These are phyloP conservation scores for Protobothrops mucrosquamatus DNA, from an alignment of 2,113 vertebrate species.

Conservation along the genomic window DNA sequence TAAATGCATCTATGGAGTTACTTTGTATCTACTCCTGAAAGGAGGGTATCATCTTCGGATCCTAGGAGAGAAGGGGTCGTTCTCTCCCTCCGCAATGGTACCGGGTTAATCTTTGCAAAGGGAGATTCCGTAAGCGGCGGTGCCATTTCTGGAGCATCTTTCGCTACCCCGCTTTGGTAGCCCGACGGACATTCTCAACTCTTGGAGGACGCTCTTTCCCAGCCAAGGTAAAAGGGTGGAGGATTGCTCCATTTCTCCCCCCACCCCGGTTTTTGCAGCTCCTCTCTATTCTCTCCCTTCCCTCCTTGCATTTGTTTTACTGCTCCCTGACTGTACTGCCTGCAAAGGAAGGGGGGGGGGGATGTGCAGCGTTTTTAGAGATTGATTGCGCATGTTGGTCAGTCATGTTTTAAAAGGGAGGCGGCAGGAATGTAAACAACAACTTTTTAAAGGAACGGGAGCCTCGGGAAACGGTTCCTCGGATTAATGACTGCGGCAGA, in stretches of 20 bases:
- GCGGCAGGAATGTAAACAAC: slow-evolving; percentile 66
- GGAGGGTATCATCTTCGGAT: slow-evolving; percentile 34
- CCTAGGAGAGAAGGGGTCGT: slow-evolving; percentile 38
- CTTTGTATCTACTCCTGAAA: slow-evolving; percentile 66
- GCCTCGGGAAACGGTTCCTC: slow-evolving; percentile 55
- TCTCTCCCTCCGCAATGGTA: slow-evolving; percentile 63
- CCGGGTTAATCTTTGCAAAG: slow-evolving; percentile 67
- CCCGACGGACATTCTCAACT: slow-evolving; percentile 65
- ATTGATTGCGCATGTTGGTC: slow-evolving; percentile 75
- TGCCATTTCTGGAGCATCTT: slow-evolving; percentile 71
- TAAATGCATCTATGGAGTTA: slow-evolving; percentile 68
- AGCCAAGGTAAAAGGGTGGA: slow-evolving; percentile 67
- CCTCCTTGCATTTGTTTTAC: slow-evolving; percentile 38
- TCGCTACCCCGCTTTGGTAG: slow-evolving; percentile 59
- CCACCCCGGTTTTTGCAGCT: slow-evolving; percentile 25
- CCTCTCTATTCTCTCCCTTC: slow-evolving; percentile 51
- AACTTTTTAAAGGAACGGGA: slow-evolving; percentile 70
- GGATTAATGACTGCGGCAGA: slow-evolving; percentile 78
- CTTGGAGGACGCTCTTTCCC: slow-evolving; percentile 55
- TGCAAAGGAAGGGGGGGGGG: slow-evolving; percentile 59
- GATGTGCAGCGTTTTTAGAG: slow-evolving; percentile 52
- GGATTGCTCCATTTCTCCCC: not conserved
- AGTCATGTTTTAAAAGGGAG: slow-evolving; percentile 71
- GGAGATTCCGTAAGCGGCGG: slow-evolving; percentile 65
- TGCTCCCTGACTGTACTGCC: slow-evolving; percentile 51